Percentiles rank a stretch among this genome's conserved stretches.
Conservation (phyloP, 2,113 vertebrate genomes). For the Empidonax alnorum region DNA sequence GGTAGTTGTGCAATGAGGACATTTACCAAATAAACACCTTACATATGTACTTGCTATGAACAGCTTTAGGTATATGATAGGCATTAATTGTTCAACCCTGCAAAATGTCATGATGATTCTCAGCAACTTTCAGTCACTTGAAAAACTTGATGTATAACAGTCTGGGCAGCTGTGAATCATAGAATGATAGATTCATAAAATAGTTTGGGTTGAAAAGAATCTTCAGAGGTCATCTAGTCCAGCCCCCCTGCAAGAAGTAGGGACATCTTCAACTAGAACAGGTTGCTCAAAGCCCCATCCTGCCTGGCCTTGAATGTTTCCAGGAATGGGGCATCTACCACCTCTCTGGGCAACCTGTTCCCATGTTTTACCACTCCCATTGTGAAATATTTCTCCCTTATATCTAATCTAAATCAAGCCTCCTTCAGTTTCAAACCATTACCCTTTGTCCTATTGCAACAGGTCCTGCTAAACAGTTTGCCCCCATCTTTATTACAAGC, state of each 20-base stretch:
- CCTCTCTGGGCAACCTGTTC: not conserved
- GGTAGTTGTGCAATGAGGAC: not conserved
- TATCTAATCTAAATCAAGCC: fast-evolving
- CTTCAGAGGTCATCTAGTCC: not conserved
- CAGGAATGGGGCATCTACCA: not conserved
- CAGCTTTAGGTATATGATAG: not conserved
- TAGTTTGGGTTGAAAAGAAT: not conserved
- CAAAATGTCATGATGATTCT: not conserved
- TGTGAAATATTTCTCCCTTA: not conserved
- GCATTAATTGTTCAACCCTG: not conserved
- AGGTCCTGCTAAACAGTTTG: not conserved
- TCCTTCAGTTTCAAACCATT: not conserved
- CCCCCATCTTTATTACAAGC: fast-evolving
- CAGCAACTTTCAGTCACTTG: not conserved
- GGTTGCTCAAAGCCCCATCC: not conserved
- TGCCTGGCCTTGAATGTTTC: not conserved
- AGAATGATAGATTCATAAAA: not conserved
- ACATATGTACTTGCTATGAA: not conserved
- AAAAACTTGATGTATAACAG: not conserved
- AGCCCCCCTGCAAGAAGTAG: not conserved
- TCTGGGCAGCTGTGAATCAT: not conserved
- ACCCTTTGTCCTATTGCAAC: not conserved
- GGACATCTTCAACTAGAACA: not conserved
- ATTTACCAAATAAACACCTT: not conserved
- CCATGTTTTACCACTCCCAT: not conserved